Evolutionary conservation across 2,113 vertebrate genomes (phyloP), one percentile per base, ranked within the genome.

Genomic region (Cheilinus undulatus): DNA sequence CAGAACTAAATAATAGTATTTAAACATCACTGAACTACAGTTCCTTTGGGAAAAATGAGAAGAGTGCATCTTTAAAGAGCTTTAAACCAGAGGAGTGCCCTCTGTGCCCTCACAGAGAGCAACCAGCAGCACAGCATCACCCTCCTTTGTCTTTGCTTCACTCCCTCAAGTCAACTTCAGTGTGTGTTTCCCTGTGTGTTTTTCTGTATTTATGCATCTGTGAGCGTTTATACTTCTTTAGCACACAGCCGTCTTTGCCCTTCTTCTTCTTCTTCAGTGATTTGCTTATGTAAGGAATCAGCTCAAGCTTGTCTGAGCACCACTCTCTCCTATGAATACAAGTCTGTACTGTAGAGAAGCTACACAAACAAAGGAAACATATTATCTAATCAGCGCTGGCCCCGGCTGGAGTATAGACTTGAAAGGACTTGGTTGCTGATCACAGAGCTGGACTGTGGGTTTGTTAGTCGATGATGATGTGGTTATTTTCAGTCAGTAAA

Each of bases 241-340:
- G 53, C 1, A 17, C 61, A 69, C 57, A 20, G 56, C 61, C 46
- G 42, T 53, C 68, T 69, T 69, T 3, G 3, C 50, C 71, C 28
- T 4, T 20, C 22, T 36, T 72, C 58, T 19, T 45, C 69, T 77
- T 76, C 59, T 63, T 75, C 26, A 12, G 67, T 52, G 58, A 84
- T 75, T 87, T 14, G 53, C 83, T 89, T 80, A 89, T 53, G 69
- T 87, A 88, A 89, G 65, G 50, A 70, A 75, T 84, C 80, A 68
- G 62, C 2, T 9, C 78, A 76, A 79, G 83, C 78, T 57, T 24
- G 54, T 76, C 48, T 75, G 82, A 83, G 75, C 82, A 50, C 20
- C 36, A 38, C 1, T 1, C 45, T 76, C 83, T 67, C 75, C 38
- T 14, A 72, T 86, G 80, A 87, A 82, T 80, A 82, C 40, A 28